Percentiles rank a stretch among this genome's conserved stretches.
Conservation (phyloP, 2,797 vertebrate genomes). For the Botia almorhae region DNA sequence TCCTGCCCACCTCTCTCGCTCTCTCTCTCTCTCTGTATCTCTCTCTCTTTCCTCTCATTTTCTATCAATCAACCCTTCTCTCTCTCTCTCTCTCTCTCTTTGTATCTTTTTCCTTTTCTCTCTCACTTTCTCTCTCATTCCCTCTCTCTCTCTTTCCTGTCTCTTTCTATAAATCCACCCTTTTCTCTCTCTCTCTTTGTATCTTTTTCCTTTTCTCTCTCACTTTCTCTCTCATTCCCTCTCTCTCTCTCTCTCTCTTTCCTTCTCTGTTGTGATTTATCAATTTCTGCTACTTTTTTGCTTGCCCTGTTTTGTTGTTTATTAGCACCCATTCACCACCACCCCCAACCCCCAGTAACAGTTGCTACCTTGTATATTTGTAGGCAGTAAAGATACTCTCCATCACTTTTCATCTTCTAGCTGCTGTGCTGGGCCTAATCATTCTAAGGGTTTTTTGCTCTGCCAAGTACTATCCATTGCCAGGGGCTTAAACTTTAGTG, state of each 20-base stretch:
- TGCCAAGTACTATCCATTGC: constrained; percentile 65
- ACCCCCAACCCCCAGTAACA: constrained; percentile 36
- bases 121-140: constrained; percentile 16
- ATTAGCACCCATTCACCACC: background rate
- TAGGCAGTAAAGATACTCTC: constrained; percentile 16
- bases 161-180: background rate
- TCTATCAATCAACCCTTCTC: constrained; percentile 71
- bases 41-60: constrained; percentile 56
- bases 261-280: constrained; percentile 1
- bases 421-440: constrained; percentile 68
- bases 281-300: background rate
- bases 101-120: constrained; percentile 28
- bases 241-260: constrained; percentile 16
- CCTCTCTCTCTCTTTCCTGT: background rate
- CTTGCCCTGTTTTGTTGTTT: constrained; percentile 37
- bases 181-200: background rate
- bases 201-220: constrained; percentile 35
- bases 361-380: constrained; percentile 41
- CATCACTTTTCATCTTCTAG: constrained; percentile 56
- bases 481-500: constrained; percentile 54
- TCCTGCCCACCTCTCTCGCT: constrained; percentile 33
- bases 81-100: constrained; percentile 36
- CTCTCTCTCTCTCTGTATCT: background rate
- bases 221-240: constrained; percentile 1
- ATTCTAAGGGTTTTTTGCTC: constrained; percentile 54